Evolutionary conservation across 1,140 invertebrate species (phyloP), one percentile per base, ranked within the genome.

Genomic region (Caenorhabditis latens): DNA sequence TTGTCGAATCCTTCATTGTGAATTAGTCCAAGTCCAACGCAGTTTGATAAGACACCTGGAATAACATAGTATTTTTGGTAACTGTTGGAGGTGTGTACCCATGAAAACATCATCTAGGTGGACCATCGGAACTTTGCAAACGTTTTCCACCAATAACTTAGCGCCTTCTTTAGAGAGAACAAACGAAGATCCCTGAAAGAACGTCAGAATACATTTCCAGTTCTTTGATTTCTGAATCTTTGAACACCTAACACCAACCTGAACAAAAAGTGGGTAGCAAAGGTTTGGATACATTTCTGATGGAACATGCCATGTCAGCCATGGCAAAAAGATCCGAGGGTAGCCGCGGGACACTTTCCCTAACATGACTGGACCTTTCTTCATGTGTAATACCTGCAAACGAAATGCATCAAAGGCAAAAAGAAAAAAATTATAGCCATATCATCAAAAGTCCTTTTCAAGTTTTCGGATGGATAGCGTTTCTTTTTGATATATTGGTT

Each of bases 301-400:
- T 7, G 90, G 86, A n/a, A 92, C 92, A 87, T 92, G 90, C 91
- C 91, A 92, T 14, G 90, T 90, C 6, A 92, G 82, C 91, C 92
- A 92, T 32, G 90, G 91, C 63, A 92, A 88, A 79, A 92, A 86
- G 13, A 92, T 83, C 24, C 91, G 89, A 6, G 91, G 91, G 86
- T 92, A 92, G 9, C 91, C 91, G 21, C 91, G 88, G 4, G 92
- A 92, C 4, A 92, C 91, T 84, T 92, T 92, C 21, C 91, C 91
- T 16, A 92, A 67, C 71, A 92, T 87, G 57, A 90, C 91, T 19
- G 82, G 55, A 24, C 71, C 65, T 61, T 84, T 65, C 21, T 79
- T 79, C 71, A 65, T 61, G 46, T 67, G 43, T 65, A 63, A 46
- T n/a, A 84, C 42, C 46, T 61, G 61, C 57, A 61, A 61, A 58